phyloP scores from a whole-genome alignment of 2,113 vertebrate genomes.

The Sceloporus tristichus region DNA sequence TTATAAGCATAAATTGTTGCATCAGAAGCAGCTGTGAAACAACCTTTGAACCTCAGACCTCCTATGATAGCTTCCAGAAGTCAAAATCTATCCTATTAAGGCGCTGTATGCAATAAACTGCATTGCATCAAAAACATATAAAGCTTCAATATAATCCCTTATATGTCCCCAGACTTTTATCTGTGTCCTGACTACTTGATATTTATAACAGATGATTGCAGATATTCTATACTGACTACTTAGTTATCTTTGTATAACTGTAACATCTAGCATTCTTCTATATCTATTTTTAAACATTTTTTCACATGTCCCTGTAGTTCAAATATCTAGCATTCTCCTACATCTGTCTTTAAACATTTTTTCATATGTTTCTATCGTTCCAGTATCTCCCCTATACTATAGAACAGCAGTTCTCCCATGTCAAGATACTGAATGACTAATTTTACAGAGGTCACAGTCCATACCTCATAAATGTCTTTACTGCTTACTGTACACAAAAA shows the following conservation, averaged over 20 bases:
- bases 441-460: not conserved
- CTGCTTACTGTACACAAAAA: not conserved
- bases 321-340: not conserved
- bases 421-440: not conserved
- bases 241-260: too few species aligned
- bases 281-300: not conserved
- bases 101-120: not conserved
- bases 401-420: not conserved
- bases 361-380: rapidly evolving
- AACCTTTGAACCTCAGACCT: not conserved
- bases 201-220: too few species aligned
- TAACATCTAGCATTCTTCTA: too few species aligned
- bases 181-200: too few species aligned
- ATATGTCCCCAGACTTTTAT: not conserved
- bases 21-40: not conserved
- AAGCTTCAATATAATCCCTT: not conserved
- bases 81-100: not conserved
- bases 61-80: not conserved
- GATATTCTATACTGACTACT: too few species aligned
- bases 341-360: not conserved
- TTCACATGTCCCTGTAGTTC: not conserved
- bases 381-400: not conserved
- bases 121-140: not conserved
- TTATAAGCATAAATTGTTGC: not conserved
- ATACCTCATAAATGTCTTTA: conserved; percentile 9